Evolutionary conservation across 2,113 vertebrate genomes (phyloP), one percentile per base, ranked within the genome.

Genomic region (Clarias gariepinus): DNA sequence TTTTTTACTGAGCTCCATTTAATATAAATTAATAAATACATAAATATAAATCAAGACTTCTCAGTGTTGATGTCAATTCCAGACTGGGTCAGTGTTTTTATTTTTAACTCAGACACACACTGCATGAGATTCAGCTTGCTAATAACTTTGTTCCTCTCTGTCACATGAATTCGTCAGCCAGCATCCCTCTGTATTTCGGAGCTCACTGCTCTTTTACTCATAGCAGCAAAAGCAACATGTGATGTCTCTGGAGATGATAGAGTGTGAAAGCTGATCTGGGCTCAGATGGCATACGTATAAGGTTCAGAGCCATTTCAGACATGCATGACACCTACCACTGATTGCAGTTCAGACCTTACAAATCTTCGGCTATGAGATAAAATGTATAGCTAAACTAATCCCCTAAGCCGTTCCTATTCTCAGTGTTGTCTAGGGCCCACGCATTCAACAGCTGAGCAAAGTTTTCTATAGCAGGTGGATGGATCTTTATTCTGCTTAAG

Each of bases 61-160:
- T 85, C 87, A 84, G 41, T 71, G 41, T 84, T 89, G 64, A 36
- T 36, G 57, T 87, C 90, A 88, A 86, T 90, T 88, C 87, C 86
- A 91, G 93, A 92, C 90, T 86, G 90, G 90, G 92, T 90, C 88
- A 87, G 87, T 71, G 60, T 41, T 90, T 92, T 93, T 95, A 95
- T 95, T 94, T 94, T 93, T 93, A 95, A 88, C 92, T 83, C 30
- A 9, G 71, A 76, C 88, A 89, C 90, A 87, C 92, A 91, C n/a
- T 3, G 92, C 82, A 89, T 76, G 91, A 90, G 87, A 90, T 90
- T 88, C 86, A 90, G 55, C 90, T 89, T 89, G 90, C 92, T 94
- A 94, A 95, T 95, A 92, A 93, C 93, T 93, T 94, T 94, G 93
- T 94, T 92, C 92, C 91, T 91, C 90, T 92, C 92, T 91, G 92